Conservation (phyloP, 2,113 vertebrate species). For the Oreochromis niloticus region DNA sequence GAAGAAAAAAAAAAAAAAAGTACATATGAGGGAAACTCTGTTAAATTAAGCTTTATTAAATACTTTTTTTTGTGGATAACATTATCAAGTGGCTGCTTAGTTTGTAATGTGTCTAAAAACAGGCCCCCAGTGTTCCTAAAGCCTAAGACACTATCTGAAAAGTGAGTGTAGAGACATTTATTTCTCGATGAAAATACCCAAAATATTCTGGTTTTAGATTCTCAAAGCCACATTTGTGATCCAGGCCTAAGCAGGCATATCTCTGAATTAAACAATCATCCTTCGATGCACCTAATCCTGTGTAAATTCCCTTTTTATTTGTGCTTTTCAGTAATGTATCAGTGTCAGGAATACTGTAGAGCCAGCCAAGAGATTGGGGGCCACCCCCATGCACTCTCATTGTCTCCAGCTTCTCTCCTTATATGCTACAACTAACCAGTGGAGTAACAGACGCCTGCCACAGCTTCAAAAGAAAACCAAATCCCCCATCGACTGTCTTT, state of each 20-base stretch:
- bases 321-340: neutral
- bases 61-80: neutral
- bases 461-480: constrained; percentile 7
- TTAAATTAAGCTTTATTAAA: neutral
- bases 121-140: neutral
- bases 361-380: neutral
- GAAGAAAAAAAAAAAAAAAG: neutral
- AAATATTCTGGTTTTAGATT: neutral
- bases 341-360: neutral
- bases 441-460: neutral
- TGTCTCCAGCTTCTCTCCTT: neutral
- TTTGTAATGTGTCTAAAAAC: neutral
- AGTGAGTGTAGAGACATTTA: neutral
- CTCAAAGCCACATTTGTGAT: neutral
- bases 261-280: neutral
- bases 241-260: neutral
- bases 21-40: neutral
- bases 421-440: neutral
- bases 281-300: neutral
- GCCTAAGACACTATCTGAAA: neutral
- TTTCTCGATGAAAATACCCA: neutral
- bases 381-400: neutral
- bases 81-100: neutral
- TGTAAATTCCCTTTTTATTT: neutral
- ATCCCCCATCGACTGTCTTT: neutral